Evolutionary conservation across 1,140 invertebrate species (phyloP), one percentile per base, ranked within the genome.

Genomic region (Lepidurus arcticus): DNA sequence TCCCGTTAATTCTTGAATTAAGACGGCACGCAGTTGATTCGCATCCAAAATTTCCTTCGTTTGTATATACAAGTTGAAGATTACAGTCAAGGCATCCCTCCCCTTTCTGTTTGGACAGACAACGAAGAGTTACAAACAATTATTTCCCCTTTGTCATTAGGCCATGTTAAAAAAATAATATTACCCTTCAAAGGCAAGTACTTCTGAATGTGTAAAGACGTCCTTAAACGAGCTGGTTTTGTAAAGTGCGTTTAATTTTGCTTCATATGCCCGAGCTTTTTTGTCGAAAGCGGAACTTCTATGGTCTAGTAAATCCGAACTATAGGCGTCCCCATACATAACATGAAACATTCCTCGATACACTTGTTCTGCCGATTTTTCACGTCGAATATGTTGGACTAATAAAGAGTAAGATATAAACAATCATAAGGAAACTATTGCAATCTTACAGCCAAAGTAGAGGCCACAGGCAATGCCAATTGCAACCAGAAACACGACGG

Each of bases 121-220:
- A 42, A 21, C 73, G 26, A 44, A 77, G 21, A 77, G 21, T 42
- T 77, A 44, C 45, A 77, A 43, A 7, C n/a, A 42, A 11, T 24
- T 53, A 8, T 73, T 78, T n/a, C 13, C 13, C 34, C 34, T 34
- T 34, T 4, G 34, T 3, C 34, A 34, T 34, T 13, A 21, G n/a
- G 53, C 16, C 53, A 21, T 16, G 9, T 9, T 2, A 65, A 11
- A 21, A 76, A 47, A 9, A 44, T 21, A 44, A 44, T 65, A 13
- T 86, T 87, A 94, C 93, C 92, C 93, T 84, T 95, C 92, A 42
- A 95, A 88, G 42, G 92, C 91, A 8, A 93, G 86, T 74, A 93
- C 88, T 81, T 93, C 91, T 16, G 89, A 88, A 1, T 87, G 86
- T 16, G 91, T 84, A 83, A 92, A 93, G 76, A 90, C 89, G 73